Base-by-base conservation (phyloP, 2,113 vertebrate species). In the Romanogobio albipinnatus region DNA sequence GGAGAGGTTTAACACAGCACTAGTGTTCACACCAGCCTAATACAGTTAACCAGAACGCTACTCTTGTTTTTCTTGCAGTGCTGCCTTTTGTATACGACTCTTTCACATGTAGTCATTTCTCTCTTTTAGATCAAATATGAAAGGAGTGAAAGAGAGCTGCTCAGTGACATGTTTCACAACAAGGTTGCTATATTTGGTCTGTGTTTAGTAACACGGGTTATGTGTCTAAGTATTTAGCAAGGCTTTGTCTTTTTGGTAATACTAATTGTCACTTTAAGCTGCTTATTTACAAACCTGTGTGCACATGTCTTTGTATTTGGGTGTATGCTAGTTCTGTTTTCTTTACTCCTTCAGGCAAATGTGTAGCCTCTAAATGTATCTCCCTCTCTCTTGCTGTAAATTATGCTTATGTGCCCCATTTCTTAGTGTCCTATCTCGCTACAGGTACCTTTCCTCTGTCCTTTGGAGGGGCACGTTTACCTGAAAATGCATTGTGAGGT, bases 401-500 rank as follows among this genome's bases (percentile, higher is more conserved):
- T 22, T 1, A 19, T 24, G 14, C 36, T 26, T 13, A 24, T 81
- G 19, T 80, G 39, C 15, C 45, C 33, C 7, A 24, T 15, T 33
- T 19, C 19, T 56, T 9, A 39, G 0, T 82, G 19, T 82, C 10
- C 13, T 81, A 4, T 70, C 8, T 82, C n/a, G 0, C 43, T 24
- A 70, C 64, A 99, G 98, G 97, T 99, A 73, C 97, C 97, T 0
- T 97, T 98, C 94, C 85, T 98, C 88, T 97, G 95, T 86, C 96
- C 97, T 39, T 90, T 99, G 94, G 97, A 99, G 92, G 97, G 98
- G 22, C 96, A 99, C 80, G 90, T 99, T 91, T 95, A 96, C 91
- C 92, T 99, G 11, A 97, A 95, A 89, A 89, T 99, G 91, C 97
- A 97, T 90, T 99, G 98, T 90, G 95, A 97, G 88, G 96, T 99